Base-by-base conservation (phyloP, 2,888 invertebrate genomes). In the Pandemis corylana region DNA sequence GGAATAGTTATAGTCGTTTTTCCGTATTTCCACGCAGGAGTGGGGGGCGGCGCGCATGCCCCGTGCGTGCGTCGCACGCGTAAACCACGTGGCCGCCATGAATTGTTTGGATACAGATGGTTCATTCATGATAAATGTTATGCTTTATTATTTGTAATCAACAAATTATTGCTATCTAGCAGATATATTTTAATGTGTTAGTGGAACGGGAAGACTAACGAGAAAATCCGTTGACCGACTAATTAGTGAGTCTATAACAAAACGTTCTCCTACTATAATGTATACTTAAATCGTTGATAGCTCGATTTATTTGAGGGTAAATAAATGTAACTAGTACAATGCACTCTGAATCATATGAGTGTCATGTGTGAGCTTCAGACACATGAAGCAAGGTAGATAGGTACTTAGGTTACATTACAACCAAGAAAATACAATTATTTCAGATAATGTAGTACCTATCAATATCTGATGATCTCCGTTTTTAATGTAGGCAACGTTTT, bases 61-160 rank as follows among this genome's bases (percentile, higher is more conserved):
- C 44, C 64, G 64, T 71, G 81, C 87, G 87, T 91, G 92, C 66
- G 63, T 76, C 75, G 79, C 92, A 90, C 87, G 90, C 84, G 84
- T 76, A n/a, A 1, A 5, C 12, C 87, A 83, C 93, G 90, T 91
- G 93, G 68, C 51, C 62, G 75, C 68, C 59, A 69, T 73, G 73
- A 64, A 44, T 69, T 65, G 73, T 69, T 68, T 64, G 56, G 64
- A 69, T 59, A 69, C 73, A 73, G 69, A 69, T 56, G 56, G 56
- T 63, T 68, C 68, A 68, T 68, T 68, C 68, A 73, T 68, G 62
- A 72, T 68, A 68, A 53, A 36, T 46, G 68, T 63, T 42, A 42
- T 63, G 36, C 7, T 46, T 46, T 46, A 20, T 41, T 46, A 15
- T 46, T 66, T 20, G 12, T 73, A 68, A 59, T 56, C 28, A 49